Base-by-base conservation (phyloP, 1,140 invertebrate genomes). In the Yoshiicerus persimilis region DNA sequence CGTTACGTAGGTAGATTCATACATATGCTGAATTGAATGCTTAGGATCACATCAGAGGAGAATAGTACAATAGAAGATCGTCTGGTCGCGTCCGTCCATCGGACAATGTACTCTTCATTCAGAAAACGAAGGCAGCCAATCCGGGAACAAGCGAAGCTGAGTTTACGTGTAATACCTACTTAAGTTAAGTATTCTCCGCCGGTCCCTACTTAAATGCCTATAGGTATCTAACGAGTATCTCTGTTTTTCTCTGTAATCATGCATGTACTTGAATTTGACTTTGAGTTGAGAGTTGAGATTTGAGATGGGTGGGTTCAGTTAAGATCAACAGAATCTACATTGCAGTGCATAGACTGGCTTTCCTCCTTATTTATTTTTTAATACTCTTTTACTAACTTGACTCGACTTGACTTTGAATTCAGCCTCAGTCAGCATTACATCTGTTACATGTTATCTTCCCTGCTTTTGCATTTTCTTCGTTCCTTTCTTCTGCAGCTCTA, bases 31-130 rank as follows among this genome's bases (percentile, higher is more conserved):
- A 70, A 70, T 30, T 70, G 1, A 70, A 70, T 70, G 4, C 64
- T 30, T 30, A 70, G 27, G 25, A 70, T 80, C 75, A 38, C 75
- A 80, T 36, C 70, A 77, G 20, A 34, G 20, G 13, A 77, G 6
- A 13, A 36, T 4, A 27, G 36, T 32, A 77, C 16, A 80, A 36
- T n/a, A 20, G 13, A 36, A 70, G 10, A 3, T 0, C 10, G 13
- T 11, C 9, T 2, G 8, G 2, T 16, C 9, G 25, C 13, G 39
- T 47, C 41, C 20, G 39, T 41, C n/a, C 20, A n/a, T 77, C 70
- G 70, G 70, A 77, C 70, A 77, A 77, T 77, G 70, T 77, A 77
- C 70, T 77, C 70, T 77, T 36, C 70, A 77, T 77, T 77, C 32
- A 77, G 32, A 77, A 36, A 34, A 34, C 11, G 16, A 10, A 64